phyloP scores from a whole-genome alignment of 2,888 invertebrate species.

The Drosophila setosimentum region DNA sequence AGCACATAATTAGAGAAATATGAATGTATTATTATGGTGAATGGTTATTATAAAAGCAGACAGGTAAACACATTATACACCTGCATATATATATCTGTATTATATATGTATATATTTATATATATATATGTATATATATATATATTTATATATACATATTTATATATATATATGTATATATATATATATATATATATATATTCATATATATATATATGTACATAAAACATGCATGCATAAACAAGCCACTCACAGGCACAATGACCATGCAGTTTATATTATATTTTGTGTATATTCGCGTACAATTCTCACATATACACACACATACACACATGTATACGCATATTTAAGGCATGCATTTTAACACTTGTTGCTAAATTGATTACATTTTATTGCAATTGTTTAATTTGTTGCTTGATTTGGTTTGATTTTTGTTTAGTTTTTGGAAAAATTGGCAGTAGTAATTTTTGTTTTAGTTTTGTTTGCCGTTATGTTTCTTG shows the following conservation, averaged over 20 bases:
- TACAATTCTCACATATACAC: conserved; percentile 1
- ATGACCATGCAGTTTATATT: conserved; percentile 37
- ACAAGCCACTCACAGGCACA: conserved; percentile 36
- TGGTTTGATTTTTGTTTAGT: conserved; percentile 18
- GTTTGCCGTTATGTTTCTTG: conserved; percentile 10
- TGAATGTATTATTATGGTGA: conserved; percentile 17
- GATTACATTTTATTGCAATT: conserved; percentile 21
- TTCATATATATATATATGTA: conserved; percentile 4
- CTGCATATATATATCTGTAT: not conserved
- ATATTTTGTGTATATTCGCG: conserved; percentile 6
- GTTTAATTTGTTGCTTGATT: not conserved
- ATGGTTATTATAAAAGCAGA: conserved; percentile 2
- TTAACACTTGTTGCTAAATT: conserved; percentile 54
- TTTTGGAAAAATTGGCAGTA: conserved; percentile 14
- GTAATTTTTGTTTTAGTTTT: conserved; percentile 4
- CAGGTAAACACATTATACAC: not conserved
- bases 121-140: conserved; percentile 9
- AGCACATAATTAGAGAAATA: conserved; percentile 4
- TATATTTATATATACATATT: not conserved
- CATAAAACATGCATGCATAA: not conserved
- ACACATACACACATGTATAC: conserved; percentile 19
- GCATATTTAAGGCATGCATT: conserved; percentile 18
- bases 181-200: conserved; percentile 10
- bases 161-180: conserved; percentile 5
- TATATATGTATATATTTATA: conserved; percentile 2